These are phyloP conservation scores for Macrosoma leucophasiata DNA, from an alignment of 2,888 invertebrate species.

Conservation along the genomic window DNA sequence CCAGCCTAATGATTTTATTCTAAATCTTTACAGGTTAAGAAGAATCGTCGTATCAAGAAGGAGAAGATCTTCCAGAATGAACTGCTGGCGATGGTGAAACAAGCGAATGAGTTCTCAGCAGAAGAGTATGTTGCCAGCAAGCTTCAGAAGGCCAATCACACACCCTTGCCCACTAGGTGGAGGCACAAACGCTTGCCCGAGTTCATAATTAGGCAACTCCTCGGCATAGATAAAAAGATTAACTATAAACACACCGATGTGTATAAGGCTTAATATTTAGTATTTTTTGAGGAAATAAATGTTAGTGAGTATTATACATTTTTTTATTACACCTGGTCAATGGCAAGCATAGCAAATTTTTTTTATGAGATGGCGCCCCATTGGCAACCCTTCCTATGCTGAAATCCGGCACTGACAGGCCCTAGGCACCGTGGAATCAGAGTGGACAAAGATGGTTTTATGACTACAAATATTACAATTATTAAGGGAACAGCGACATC, in stretches of 20 bases:
- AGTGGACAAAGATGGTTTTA: too few species aligned
- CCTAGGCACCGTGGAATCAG: too few species aligned
- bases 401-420: too few species aligned
- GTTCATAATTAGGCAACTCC: slow-evolving; percentile 79
- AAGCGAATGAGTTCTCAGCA: slow-evolving; percentile 85
- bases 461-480: too few species aligned
- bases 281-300: too few species aligned
- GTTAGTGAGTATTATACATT: too few species aligned
- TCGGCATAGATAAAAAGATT: slow-evolving; percentile 76
- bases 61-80: slow-evolving; percentile 86
- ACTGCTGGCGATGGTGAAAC: slow-evolving; percentile 80
- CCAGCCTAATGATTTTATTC: too few species aligned
- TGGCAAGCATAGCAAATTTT: too few species aligned
- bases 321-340: too few species aligned
- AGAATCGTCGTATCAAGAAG: slow-evolving; percentile 81
- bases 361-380: too few species aligned
- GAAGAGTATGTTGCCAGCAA: slow-evolving; percentile 81
- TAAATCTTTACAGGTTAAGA: slow-evolving; percentile 67
- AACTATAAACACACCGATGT: slow-evolving; percentile 66
- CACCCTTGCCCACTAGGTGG: slow-evolving; percentile 73
- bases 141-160: slow-evolving; percentile 76
- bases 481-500: too few species aligned
- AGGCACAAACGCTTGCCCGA: slow-evolving; percentile 80
- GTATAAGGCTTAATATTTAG: slow-evolving; percentile 62
- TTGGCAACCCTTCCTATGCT: too few species aligned